phyloP scores from a whole-genome alignment of 23 tunicate species.

The Trididemnum miniatum region DNA sequence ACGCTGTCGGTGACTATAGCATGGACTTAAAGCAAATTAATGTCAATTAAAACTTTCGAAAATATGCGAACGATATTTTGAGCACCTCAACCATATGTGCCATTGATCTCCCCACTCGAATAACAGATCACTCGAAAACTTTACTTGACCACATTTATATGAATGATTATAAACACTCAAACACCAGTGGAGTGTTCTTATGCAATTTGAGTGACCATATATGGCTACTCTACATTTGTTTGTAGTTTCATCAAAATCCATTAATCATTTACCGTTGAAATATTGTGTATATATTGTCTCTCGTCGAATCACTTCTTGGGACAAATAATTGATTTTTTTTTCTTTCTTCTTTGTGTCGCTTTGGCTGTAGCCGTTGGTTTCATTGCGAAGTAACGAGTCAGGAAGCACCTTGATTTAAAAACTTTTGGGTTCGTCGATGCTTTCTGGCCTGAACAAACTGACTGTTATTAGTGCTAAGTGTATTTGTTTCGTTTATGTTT shows the following conservation, averaged over 20 bases:
- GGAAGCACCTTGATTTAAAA: no score
- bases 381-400: no score
- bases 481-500: no score
- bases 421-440: no score
- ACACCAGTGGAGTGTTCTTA: background rate
- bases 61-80: background rate
- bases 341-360: no score
- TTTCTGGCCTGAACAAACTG: no score
- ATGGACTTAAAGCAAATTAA: background rate
- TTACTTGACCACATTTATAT: constrained; percentile 3
- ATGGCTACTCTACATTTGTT: background rate
- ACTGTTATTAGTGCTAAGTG: no score
- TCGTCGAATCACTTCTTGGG: no score
- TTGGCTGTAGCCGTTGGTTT: no score
- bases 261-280: no score
- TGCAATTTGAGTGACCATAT: constrained; percentile 2
- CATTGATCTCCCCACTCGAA: constrained; percentile 13
- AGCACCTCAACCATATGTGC: background rate
- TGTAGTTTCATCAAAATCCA: background rate
- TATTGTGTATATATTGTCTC: no score
- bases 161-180: background rate
- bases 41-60: background rate
- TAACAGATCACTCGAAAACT: constrained; percentile 15
- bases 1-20: background rate
- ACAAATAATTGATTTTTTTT: no score